Percentiles rank a stretch among this genome's conserved stretches.
phyloP scores from a whole-genome alignment of 1,140 invertebrate species.

The Scaptomyza graminum region DNA sequence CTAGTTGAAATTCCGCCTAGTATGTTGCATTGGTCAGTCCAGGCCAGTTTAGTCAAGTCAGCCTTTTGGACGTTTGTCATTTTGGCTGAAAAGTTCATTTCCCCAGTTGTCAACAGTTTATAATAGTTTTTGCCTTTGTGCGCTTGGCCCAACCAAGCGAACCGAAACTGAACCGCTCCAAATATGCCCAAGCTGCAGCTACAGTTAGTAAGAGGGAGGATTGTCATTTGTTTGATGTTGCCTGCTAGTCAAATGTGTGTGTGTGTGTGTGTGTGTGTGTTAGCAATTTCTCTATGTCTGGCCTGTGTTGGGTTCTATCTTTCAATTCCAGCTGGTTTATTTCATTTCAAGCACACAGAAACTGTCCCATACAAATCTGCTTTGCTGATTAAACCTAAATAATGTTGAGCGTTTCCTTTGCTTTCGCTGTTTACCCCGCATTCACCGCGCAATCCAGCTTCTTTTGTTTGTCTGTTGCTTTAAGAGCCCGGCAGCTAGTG shows the following conservation, averaged over 20 bases:
- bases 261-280: conserved; percentile 20
- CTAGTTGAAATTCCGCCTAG: conserved; percentile 18
- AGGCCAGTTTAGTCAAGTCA: background rate
- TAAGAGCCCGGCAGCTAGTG: conserved; percentile 30
- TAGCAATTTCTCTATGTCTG: conserved; percentile 45
- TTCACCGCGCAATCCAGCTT: background rate
- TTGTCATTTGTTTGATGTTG: conserved; percentile 69
- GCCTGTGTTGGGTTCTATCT: conserved; percentile 46
- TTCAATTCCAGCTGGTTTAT: conserved; percentile 80
- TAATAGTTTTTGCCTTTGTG: conserved; percentile 68
- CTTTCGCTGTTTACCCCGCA: conserved; percentile 35
- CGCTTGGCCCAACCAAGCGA: conserved; percentile 25
- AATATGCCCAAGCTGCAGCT: conserved; percentile 25
- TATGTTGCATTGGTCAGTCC: conserved; percentile 9
- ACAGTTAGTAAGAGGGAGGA: conserved; percentile 20
- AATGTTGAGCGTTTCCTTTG: conserved; percentile 71
- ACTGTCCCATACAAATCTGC: conserved; percentile 75
- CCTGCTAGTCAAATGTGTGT: conserved; percentile 20
- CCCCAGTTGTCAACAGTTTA: conserved; percentile 73
- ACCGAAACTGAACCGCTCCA: conserved; percentile 41
- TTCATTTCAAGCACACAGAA: conserved; percentile 56
- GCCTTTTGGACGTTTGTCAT: conserved; percentile 58
- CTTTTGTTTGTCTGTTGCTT: conserved; percentile 40
- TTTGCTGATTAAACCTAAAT: conserved; percentile 82
- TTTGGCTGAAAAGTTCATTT: conserved; percentile 75